These are phyloP conservation scores for Leptonema lineaticorne DNA, from an alignment of 1,140 invertebrate species.

Conservation along the genomic window DNA sequence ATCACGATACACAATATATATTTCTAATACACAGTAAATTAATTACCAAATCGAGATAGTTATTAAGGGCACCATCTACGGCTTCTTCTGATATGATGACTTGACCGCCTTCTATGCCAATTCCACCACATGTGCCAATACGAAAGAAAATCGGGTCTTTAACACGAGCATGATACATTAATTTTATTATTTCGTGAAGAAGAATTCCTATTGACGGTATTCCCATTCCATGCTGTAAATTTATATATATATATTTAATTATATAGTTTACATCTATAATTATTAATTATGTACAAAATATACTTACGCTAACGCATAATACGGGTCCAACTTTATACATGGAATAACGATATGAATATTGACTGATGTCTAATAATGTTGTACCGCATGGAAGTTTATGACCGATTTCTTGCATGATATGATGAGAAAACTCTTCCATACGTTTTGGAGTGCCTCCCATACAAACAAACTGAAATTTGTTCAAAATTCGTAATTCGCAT, in stretches of 20 bases:
- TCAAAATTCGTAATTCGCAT: too few relatives aligned
- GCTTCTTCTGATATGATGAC: conserved; percentile 87
- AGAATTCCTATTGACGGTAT: conserved; percentile 89
- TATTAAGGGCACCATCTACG: conserved; percentile 76
- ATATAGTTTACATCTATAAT: not conserved
- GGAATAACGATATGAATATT: conserved; percentile 90
- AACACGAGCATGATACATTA: conserved; percentile 88
- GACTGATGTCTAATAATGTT: conserved; percentile 84
- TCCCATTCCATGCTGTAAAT: conserved; percentile 83
- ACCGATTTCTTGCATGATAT: conserved; percentile 87
- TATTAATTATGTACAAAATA: not conserved
- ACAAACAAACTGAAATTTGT: conserved; percentile 87
- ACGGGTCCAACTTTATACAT: conserved; percentile 98
- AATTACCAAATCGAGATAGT: conserved; percentile 68
- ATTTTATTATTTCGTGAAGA: conserved; percentile 90
- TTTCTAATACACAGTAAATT: conserved; percentile 29
- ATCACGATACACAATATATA: not conserved
- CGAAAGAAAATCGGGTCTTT: conserved; percentile 88
- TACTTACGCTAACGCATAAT: conserved; percentile 86
- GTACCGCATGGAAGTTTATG: conserved; percentile 87
- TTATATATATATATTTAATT: not conserved
- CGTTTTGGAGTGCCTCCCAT: conserved; percentile 95
- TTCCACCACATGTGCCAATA: conserved; percentile 91
- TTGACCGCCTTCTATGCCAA: conserved; percentile 85
- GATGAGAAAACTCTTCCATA: conserved; percentile 91